A percentile compares a stretch with the other conserved stretches of the same genome.
These are phyloP conservation scores for Chelon labrosus DNA, from an alignment of 2,797 vertebrate genomes.

Conservation along the genomic window DNA sequence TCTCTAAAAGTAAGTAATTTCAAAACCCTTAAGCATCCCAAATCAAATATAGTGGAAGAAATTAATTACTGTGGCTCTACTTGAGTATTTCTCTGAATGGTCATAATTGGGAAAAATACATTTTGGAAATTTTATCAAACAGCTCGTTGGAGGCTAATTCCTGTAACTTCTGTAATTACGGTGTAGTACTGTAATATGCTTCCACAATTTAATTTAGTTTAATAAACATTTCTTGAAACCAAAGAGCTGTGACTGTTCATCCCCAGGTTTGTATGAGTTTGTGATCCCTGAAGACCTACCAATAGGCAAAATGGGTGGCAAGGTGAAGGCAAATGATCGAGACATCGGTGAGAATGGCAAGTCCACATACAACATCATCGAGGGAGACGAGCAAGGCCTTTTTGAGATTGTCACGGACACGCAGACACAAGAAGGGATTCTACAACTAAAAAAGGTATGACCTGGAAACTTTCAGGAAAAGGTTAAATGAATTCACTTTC, in stretches of 20 bases:
- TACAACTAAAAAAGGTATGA: constrained; percentile 93
- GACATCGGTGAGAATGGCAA: constrained; percentile 96
- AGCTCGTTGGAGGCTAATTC: constrained; percentile 42
- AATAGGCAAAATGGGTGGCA: constrained; percentile 91
- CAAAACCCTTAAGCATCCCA: not conserved
- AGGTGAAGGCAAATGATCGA: constrained; percentile 94
- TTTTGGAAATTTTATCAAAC: constrained; percentile 49
- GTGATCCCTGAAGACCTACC: constrained; percentile 93
- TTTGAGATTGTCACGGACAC: constrained; percentile 94
- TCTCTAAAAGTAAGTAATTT: constrained; percentile 92
- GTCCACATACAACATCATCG: constrained; percentile 93
- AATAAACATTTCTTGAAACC: constrained; percentile 26
- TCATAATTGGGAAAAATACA: constrained; percentile 56
- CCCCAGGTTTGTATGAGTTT: constrained; percentile 95
- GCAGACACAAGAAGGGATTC: constrained; percentile 95
- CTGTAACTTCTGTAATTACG: constrained; percentile 32
- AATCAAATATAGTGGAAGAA: constrained; percentile 23
- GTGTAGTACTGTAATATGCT: constrained; percentile 36
- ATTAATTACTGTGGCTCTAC: constrained; percentile 24
- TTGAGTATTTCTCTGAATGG: constrained; percentile 42
- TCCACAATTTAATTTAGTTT: constrained; percentile 16
- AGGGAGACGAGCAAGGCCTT: constrained; percentile 92
- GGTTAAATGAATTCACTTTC: not conserved
- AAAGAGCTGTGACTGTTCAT: constrained; percentile 11
- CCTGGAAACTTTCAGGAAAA: not conserved